A percentile compares a stretch with the other conserved stretches of the same genome.
These are phyloP conservation scores for Ophiodon elongatus DNA, from an alignment of 2,113 vertebrate genomes.

Conservation along the genomic window DNA sequence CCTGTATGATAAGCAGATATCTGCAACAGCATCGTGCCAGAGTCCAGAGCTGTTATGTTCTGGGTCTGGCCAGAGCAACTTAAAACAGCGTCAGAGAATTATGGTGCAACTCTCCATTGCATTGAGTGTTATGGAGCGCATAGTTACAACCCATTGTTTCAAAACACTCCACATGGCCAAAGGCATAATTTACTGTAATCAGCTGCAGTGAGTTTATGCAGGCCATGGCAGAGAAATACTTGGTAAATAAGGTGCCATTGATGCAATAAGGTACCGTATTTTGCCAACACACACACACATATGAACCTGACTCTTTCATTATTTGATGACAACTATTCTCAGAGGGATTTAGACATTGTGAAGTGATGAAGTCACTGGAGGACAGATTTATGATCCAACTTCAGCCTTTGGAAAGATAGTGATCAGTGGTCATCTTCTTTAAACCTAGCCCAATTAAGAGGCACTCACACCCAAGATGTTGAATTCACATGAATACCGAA, in stretches of 20 bases:
- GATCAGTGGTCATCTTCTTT: neutral
- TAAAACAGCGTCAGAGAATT: neutral
- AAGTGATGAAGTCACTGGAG: neutral
- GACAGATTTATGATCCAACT: constrained; percentile 7
- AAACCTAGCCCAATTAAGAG: neutral
- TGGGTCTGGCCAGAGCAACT: neutral
- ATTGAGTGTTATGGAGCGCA: neutral
- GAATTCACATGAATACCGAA: neutral
- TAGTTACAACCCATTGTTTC: constrained; percentile 6
- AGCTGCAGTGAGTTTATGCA: constrained; percentile 5
- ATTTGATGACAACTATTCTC: neutral
- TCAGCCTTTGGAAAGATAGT: neutral
- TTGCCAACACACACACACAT: neutral
- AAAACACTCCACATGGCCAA: constrained; percentile 1
- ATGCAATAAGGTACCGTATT: neutral
- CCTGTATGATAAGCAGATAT: neutral
- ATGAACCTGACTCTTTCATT: neutral
- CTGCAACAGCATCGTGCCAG: neutral
- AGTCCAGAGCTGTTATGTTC: neutral
- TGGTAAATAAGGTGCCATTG: neutral
- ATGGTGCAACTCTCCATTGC: neutral
- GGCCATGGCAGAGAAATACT: neutral
- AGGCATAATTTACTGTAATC: neutral
- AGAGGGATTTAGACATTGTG: neutral
- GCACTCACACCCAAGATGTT: neutral